Evolutionary conservation across 2,888 invertebrate genomes (phyloP).

Genomic region (Trypoxylon attenuatum): DNA sequence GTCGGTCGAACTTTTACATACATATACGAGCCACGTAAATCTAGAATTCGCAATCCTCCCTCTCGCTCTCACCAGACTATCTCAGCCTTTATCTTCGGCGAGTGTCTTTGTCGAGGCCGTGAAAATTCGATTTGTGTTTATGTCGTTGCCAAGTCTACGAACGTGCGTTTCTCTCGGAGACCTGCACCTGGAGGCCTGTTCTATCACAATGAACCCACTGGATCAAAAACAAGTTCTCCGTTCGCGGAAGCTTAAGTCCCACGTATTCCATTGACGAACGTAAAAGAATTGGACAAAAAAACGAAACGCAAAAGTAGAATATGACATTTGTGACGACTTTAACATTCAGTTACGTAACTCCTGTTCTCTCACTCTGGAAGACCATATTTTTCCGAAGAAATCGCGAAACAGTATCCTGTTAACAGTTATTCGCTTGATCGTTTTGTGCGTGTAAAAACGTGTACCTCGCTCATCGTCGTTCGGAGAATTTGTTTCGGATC

Average conservation of each 20-base stretch:
- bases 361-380: constrained; percentile 40
- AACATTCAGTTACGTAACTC: too few relatives aligned
- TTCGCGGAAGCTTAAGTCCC: not conserved
- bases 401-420: not conserved
- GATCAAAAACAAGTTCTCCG: constrained; percentile 23
- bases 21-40: not conserved
- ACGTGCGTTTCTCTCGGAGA: not conserved
- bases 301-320: too few relatives aligned
- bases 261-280: too few relatives aligned
- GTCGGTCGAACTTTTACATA: not conserved
- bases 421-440: constrained; percentile 1
- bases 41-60: not conserved
- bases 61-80: too few relatives aligned
- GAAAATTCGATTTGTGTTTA: not conserved
- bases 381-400: constrained; percentile 35
- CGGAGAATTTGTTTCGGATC: not conserved
- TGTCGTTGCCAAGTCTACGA: constrained; percentile 15
- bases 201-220: constrained; percentile 42
- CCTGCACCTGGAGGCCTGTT: constrained; percentile 26
- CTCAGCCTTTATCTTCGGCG: too few relatives aligned
- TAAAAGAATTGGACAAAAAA: too few relatives aligned
- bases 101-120: not conserved
- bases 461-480: not conserved
- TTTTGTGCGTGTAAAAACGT: constrained; percentile 39
- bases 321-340: too few relatives aligned